These are phyloP conservation scores for Anas bernieri DNA, from an alignment of 2,797 vertebrate species.

Conservation along the genomic window DNA sequence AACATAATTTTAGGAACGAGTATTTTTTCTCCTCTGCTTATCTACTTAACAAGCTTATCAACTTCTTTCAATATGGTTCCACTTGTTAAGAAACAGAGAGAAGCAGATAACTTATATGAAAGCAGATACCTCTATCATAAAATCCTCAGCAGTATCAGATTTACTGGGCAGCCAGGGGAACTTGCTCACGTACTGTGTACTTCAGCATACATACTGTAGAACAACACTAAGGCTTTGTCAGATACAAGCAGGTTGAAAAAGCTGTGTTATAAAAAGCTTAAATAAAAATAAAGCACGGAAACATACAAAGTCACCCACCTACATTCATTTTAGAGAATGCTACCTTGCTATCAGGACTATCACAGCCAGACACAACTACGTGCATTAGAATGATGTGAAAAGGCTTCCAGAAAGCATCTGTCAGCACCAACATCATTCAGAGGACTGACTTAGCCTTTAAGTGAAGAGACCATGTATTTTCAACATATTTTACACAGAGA, in stretches of 20 bases:
- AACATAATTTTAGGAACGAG: background rate
- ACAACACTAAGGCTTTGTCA: background rate
- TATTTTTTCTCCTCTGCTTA: too few species aligned
- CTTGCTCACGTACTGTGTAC: background rate
- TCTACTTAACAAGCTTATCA: background rate
- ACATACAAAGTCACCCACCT: background rate
- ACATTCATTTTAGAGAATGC: background rate
- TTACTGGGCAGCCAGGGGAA: background rate
- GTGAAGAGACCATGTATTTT: background rate
- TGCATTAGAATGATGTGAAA: background rate
- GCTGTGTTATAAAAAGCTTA: background rate
- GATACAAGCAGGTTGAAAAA: background rate
- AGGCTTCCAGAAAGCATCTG: constrained; percentile 21
- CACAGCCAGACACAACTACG: background rate
- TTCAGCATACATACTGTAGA: background rate
- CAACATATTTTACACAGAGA: background rate
- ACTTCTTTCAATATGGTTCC: background rate
- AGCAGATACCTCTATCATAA: background rate
- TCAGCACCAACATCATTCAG: constrained; percentile 13
- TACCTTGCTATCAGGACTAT: background rate
- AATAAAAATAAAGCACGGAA: constrained; percentile 11
- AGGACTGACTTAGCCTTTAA: background rate
- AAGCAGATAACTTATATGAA: background rate
- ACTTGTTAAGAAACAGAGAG: background rate
- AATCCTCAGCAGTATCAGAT: background rate